Evolutionary conservation across 2,888 invertebrate genomes (phyloP).

Genomic region (Lepeophtheirus nordmannii): DNA sequence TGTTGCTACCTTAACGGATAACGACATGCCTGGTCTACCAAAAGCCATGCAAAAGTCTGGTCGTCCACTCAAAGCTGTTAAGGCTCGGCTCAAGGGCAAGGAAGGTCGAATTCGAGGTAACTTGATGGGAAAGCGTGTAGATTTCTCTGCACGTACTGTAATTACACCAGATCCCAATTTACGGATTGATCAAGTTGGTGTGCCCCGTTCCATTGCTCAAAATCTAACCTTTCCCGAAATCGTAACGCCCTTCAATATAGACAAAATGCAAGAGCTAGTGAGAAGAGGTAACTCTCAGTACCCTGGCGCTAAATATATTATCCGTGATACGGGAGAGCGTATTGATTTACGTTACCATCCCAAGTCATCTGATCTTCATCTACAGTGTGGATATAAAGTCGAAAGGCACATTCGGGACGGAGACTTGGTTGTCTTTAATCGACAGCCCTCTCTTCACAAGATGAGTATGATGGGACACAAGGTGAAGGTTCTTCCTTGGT

Average conservation of each 20-base stretch:
- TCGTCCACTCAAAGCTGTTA: conserved; percentile 91
- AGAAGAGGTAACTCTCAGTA: conserved; percentile 93
- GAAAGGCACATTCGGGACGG: conserved; percentile 95
- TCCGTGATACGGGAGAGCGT: conserved; percentile 93
- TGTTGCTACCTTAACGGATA: conserved; percentile 92
- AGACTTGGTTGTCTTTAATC: conserved; percentile 95
- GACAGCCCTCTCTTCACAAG: conserved; percentile 98
- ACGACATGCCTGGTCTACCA: conserved; percentile 96
- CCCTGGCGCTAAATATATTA: conserved; percentile 97
- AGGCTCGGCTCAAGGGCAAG: conserved; percentile 72
- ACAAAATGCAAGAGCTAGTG: conserved; percentile 86
- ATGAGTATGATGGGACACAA: conserved; percentile 99
- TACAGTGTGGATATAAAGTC: conserved; percentile 83
- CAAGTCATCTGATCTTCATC: conserved; percentile 85
- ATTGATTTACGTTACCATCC: conserved; percentile 97
- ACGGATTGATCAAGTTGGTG: conserved; percentile 90
- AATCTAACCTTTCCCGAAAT: conserved; percentile 98
- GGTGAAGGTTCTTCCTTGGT: conserved; percentile 44
- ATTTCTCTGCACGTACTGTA: conserved; percentile 97
- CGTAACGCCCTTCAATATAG: conserved; percentile 97
- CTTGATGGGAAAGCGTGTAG: conserved; percentile 99
- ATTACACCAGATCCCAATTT: conserved; percentile 91
- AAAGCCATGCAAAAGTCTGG: conserved; percentile 97
- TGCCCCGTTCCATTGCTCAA: conserved; percentile 93
- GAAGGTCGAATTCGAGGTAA: conserved; percentile 98